Base-by-base conservation (phyloP, 2,797 vertebrate genomes). In the Spinus olivaceus region DNA sequence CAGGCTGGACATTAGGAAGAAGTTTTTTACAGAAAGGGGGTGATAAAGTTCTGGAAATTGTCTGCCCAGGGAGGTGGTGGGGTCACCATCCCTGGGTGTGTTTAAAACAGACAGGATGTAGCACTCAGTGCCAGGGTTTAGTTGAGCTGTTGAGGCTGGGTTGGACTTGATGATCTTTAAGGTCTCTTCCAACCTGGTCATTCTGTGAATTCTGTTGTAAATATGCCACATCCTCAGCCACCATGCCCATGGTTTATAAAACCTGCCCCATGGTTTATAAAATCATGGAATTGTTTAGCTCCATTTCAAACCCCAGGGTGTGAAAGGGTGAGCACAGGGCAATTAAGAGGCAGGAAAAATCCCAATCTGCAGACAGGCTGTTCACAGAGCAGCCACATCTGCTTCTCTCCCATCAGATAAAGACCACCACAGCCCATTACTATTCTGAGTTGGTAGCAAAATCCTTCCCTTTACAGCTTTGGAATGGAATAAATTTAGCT, bases 401-500 rank as follows among this genome's bases (percentile, higher is more conserved):
- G 56, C 60, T 86, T 30, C 6, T 0, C 39, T 71, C 12, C 76
- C 25, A 77, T 91, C 91, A 94, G 85, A 91, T 91, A 86, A 89
- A 91, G 85, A 81, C 92, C 89, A 95, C 61, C 89, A 33, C 33
- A 92, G 81, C 50, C 79, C 65, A 94, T 91, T 92, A 65, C 85
- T 86, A 94, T 86, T 67, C 84, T 0, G 37, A 88, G 78, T 1
- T 25, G 32, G 91, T 74, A 94, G 88, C 88, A 59, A 96, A 96
- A 89, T 85, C 89, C 92, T 65, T 92, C 87, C 79, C 84, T 87
- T 92, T 67, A 15, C 17, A 87, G 81, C 91, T 96, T 57, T 61
- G 76, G 61, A 87, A 96, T 35, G 64, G 84, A 96, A 95, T 94
- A 93, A 88, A 94, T 94, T 88, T 67, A 83, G 85, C 85, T 88